Conservation (phyloP, 1,140 invertebrate species). For the Polypedilum vanderplanki region DNA sequence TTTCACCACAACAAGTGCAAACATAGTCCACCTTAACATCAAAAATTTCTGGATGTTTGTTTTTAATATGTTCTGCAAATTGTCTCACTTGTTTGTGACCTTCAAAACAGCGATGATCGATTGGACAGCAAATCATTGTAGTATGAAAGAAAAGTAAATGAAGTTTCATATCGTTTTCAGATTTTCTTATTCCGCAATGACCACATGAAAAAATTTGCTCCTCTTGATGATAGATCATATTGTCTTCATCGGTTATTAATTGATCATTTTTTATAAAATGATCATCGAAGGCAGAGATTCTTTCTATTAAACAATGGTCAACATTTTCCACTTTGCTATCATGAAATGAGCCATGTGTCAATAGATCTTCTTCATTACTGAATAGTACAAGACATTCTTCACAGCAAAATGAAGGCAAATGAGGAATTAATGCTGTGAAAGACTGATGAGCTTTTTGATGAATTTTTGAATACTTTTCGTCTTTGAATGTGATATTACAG, state of each 20-base stretch:
- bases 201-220: neutral
- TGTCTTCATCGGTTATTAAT: neutral
- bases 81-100: slow-evolving; percentile 1
- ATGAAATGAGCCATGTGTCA: neutral
- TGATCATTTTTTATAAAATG: neutral
- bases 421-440: neutral
- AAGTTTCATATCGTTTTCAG: neutral
- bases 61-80: neutral
- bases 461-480: neutral
- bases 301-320: neutral
- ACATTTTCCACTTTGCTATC: neutral
- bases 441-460: neutral
- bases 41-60: slow-evolving; percentile 21
- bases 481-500: neutral
- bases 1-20: neutral
- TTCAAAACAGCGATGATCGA: neutral
- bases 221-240: neutral
- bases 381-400: neutral
- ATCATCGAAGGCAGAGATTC: neutral
- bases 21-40: neutral
- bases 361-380: neutral
- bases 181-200: neutral
- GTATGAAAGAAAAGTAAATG: neutral
- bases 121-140: neutral
- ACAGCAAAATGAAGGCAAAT: neutral